Evolutionary conservation across 2,797 vertebrate species (phyloP).

Genomic region (Sternotherus odoratus): DNA sequence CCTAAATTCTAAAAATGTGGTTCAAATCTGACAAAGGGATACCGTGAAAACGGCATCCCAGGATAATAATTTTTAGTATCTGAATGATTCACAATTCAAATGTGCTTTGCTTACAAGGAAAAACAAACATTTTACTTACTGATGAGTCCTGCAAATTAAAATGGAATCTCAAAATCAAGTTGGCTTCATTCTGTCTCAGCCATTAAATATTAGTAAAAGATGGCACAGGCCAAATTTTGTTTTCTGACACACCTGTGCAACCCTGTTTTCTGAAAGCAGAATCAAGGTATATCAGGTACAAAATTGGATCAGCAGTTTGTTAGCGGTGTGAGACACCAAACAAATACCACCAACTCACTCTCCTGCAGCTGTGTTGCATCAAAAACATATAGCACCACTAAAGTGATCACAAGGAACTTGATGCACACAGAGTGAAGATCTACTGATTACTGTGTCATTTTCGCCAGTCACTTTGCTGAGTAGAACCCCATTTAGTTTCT

Average conservation of each 20-base stretch:
- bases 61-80: too few relatives aligned
- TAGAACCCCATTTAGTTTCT: background rate
- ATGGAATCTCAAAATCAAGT: background rate
- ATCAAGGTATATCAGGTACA: background rate
- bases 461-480: background rate
- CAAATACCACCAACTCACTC: background rate
- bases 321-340: background rate
- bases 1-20: too few relatives aligned
- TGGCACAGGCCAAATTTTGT: background rate
- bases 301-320: background rate
- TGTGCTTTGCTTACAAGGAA: too few relatives aligned
- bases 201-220: background rate
- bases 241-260: background rate
- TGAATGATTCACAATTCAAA: too few relatives aligned
- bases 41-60: too few relatives aligned
- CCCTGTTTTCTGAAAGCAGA: background rate
- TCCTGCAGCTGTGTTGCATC: background rate
- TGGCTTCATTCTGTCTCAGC: background rate
- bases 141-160: too few relatives aligned
- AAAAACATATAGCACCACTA: background rate
- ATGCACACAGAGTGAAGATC: background rate
- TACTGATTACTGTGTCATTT: background rate
- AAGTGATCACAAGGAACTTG: background rate
- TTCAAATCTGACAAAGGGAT: too few relatives aligned
- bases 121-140: background rate